phyloP scores from a whole-genome alignment of 2,113 vertebrate species.

The Oceanites oceanicus region DNA sequence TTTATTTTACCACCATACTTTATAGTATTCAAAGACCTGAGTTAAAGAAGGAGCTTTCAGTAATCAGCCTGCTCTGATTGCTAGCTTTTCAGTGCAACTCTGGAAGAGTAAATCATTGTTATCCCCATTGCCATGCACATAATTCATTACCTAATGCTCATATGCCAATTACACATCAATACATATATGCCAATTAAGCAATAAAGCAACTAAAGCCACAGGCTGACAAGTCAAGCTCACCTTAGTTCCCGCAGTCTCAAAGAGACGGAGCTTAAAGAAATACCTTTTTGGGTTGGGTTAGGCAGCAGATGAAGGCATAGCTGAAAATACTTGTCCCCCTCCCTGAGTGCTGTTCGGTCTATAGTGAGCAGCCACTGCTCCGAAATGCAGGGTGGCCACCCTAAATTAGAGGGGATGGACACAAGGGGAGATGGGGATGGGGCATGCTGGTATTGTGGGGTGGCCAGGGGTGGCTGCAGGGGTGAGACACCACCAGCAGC shows the following conservation, averaged over 20 bases:
- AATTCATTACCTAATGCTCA: not conserved
- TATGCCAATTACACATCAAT: not conserved
- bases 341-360: fast-evolving
- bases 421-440: not conserved
- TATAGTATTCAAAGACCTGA: not conserved
- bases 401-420: not conserved
- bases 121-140: not conserved
- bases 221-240: not conserved
- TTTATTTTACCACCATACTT: not conserved
- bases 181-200: not conserved
- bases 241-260: not conserved
- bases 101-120: not conserved
- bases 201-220: not conserved
- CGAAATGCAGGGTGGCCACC: fast-evolving
- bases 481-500: not conserved
- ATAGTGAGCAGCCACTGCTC: fast-evolving
- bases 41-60: not conserved
- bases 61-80: not conserved
- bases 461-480: too few relatives aligned
- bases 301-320: not conserved
- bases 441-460: fast-evolving
- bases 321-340: not conserved
- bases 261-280: not conserved
- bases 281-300: not conserved
- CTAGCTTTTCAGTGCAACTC: not conserved